Evolutionary conservation across 2,113 vertebrate genomes (phyloP).

Genomic region (Ptyas mucosa): DNA sequence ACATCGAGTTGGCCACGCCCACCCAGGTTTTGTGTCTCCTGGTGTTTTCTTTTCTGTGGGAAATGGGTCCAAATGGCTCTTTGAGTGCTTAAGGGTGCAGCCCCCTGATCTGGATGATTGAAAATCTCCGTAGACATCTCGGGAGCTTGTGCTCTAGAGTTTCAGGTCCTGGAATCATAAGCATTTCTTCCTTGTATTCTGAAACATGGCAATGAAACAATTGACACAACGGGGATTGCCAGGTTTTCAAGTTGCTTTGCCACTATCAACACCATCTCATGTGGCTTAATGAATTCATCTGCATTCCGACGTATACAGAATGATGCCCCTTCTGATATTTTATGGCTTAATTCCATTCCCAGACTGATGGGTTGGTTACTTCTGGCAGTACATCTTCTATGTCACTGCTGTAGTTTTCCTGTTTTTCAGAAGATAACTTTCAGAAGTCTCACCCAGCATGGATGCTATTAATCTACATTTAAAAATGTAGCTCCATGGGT

Average conservation of each 20-base stretch:
- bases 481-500: neutral
- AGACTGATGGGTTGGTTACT: neutral
- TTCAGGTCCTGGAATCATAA: neutral
- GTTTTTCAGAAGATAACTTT: neutral
- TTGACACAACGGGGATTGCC: neutral
- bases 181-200: neutral
- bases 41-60: no score
- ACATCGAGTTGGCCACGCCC: no score
- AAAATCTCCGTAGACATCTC: no score
- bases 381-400: neutral
- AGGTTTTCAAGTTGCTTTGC: neutral
- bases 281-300: neutral
- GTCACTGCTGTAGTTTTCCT: neutral
- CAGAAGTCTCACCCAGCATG: neutral
- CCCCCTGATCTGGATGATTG: no score
- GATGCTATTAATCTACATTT: neutral
- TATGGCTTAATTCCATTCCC: neutral
- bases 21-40: no score
- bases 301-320: neutral
- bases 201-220: neutral
- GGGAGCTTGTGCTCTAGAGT: neutral
- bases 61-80: no score
- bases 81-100: no score
- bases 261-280: neutral
- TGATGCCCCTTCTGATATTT: neutral